Evolutionary conservation across 1,140 invertebrate genomes (phyloP), one percentile per base, ranked within the genome.

Genomic region (Scaptomyza pallida): DNA sequence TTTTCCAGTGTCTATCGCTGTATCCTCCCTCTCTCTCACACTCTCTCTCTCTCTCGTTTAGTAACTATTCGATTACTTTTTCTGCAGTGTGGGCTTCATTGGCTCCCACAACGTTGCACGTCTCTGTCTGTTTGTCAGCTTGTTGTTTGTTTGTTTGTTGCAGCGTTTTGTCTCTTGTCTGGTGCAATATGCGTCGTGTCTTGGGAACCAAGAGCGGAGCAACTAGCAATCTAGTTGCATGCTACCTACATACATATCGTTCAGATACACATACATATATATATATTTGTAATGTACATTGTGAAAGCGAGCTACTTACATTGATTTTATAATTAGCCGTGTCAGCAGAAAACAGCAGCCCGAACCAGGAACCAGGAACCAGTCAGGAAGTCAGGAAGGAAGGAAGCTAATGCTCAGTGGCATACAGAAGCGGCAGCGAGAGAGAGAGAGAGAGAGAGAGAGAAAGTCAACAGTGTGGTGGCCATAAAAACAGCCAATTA

Each of bases 401-500:
- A 73, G 74, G 60, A 74, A 74, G 61, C 67, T 60, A 59, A 37
- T 69, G 47, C 54, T 62, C 73, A n/a, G n/a, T n/a, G n/a, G n/a
- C n/a, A n/a, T n/a, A 74, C 26, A 9, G 6, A 30, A 30, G 74
- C 10, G 12, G n/a, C n/a, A 37, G 12, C 0, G 5, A n/a, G 12
- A n/a, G 33, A n/a, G 33, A 37, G 2, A 37, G 33, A n/a, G 33
- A n/a, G 3, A 37, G 33, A 37, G 12, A 0, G 33, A 0, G 33
- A 37, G 33, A 74, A 79, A 83, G 76, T 75, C 80, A 80, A 85
- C 80, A n/a, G n/a, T 79, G 80, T 79, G 63, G 63, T 79, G 68
- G 72, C 76, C 72, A 86, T 80, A 73, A 85, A 85, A 85, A 75
- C 64, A 79, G 81, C 80, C 80, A 85, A 85, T 85, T 85, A 80